Conservation (phyloP, 2,797 vertebrate species). For the Platyrinchus mystaceus region DNA sequence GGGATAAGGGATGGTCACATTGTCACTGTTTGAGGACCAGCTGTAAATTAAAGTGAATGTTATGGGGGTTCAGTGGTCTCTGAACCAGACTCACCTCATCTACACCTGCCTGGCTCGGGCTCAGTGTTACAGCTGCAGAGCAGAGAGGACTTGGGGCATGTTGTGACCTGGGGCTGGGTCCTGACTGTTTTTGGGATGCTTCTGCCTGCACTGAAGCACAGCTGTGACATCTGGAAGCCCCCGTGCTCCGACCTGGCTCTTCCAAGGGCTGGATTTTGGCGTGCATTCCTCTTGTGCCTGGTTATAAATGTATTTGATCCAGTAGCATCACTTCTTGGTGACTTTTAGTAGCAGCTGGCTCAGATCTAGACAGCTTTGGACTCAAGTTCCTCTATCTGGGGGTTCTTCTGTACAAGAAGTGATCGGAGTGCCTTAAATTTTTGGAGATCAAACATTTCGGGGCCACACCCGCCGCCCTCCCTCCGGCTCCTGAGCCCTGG, state of each 20-base stretch:
- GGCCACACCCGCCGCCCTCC: not conserved
- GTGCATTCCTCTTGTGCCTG: not conserved
- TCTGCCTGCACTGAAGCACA: not conserved
- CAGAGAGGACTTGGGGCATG: not conserved
- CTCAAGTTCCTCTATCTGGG: not conserved
- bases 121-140: not conserved
- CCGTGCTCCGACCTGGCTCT: accelerated
- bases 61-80: accelerated
- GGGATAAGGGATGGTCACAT: accelerated
- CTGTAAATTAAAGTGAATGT: accelerated
- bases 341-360: not conserved
- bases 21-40: not conserved
- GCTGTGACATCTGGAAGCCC: not conserved
- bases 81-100: not conserved
- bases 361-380: not conserved
- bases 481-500: not conserved
- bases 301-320: accelerated
- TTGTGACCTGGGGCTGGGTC: too few relatives aligned
- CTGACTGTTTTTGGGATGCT: accelerated
- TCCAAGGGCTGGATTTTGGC: not conserved
- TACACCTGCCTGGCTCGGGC: accelerated
- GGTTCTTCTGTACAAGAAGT: not conserved
- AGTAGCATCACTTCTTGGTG: not conserved
- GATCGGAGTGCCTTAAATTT: not conserved
- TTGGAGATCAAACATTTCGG: not conserved